Evolutionary conservation across 2,888 invertebrate genomes (phyloP), one percentile per base, ranked within the genome.

Genomic region (Cistogaster globosa): DNA sequence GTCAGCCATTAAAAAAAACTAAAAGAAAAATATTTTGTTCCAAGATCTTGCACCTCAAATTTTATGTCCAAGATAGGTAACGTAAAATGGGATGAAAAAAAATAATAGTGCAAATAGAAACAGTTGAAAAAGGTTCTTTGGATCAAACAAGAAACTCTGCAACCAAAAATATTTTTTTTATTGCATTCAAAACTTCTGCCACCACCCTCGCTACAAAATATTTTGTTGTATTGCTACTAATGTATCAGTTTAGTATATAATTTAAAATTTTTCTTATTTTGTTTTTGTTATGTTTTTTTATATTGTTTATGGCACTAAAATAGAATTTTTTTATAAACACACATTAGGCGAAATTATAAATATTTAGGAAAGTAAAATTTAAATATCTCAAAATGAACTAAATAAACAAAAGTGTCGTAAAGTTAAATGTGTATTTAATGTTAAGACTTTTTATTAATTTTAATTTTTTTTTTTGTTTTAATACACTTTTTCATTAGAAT

Each of bases 301-400:
- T 18, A 62, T 55, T 80, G 74, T 80, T 80, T 80, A 74, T n/a
- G 36, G 16, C 51, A 58, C 9, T 69, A 20, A 71, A 69, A 71
- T 71, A 8, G 63, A 63, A 69, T 38, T 75, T 55, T n/a, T 75
- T 81, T 81, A 68, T 60, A 75, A 60, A 75, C 68, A 79, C n/a
- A 48, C 57, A 78, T 63, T 63, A 55, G 22, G 22, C 22, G 14
- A 63, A 63, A 58, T 51, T 69, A n/a, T 69, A 75, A 75, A 75
- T 53, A 76, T 58, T 71, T 38, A 63, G 36, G 32, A 71, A 69
- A 58, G 53, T 42, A 42, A 58, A 72, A 72, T 67, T 36, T 20
- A 53, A 32, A 48, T 76, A 51, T 68, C 57, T 38, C 36, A 20
- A 20, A 53, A 53, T 7, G 22, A 14, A 76, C 65, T 32, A 26